Evolutionary conservation across 2,888 invertebrate species (phyloP).

Genomic region (Chrysodeixis includens): DNA sequence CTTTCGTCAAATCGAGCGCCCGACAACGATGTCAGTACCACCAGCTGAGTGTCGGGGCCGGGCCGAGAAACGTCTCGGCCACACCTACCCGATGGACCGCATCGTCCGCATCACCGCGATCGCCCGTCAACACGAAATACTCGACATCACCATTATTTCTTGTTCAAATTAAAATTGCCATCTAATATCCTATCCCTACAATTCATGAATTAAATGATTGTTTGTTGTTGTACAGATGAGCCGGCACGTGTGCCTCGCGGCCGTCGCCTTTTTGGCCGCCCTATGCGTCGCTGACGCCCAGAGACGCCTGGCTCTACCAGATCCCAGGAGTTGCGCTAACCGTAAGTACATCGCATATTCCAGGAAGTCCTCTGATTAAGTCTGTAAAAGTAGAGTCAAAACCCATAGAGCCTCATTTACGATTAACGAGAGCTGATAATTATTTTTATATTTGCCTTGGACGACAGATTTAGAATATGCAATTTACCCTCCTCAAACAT

Average conservation of each 20-base stretch:
- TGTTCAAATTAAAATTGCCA: neutral
- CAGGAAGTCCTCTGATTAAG: neutral
- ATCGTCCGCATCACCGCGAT: slow-evolving; percentile 9
- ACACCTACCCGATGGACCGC: slow-evolving; percentile 32
- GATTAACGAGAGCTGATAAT: neutral
- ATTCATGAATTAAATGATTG: slow-evolving; percentile 13
- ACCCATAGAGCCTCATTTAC: neutral
- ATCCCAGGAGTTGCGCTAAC: slow-evolving; percentile 96
- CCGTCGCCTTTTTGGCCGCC: slow-evolving; percentile 87
- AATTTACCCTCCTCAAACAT: slow-evolving; percentile 27
- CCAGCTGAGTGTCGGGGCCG: slow-evolving; percentile 39
- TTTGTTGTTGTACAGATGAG: slow-evolving; percentile 77
- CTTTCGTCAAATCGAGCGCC: slow-evolving; percentile 73
- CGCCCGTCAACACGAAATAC: slow-evolving; percentile 14
- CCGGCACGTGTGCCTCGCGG: slow-evolving; percentile 80
- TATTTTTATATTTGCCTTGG: neutral
- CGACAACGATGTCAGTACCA: slow-evolving; percentile 36
- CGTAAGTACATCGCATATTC: slow-evolving; percentile 89
- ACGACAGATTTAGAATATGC: slow-evolving; percentile 27
- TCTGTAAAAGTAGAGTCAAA: neutral
- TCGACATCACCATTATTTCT: neutral
- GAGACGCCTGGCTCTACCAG: slow-evolving; percentile 95
- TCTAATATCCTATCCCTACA: neutral
- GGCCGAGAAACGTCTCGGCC: slow-evolving; percentile 28
- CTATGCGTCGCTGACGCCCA: slow-evolving; percentile 93